Conservation (phyloP, 2,888 invertebrate species). For the Hirudinaria manillensis region DNA sequence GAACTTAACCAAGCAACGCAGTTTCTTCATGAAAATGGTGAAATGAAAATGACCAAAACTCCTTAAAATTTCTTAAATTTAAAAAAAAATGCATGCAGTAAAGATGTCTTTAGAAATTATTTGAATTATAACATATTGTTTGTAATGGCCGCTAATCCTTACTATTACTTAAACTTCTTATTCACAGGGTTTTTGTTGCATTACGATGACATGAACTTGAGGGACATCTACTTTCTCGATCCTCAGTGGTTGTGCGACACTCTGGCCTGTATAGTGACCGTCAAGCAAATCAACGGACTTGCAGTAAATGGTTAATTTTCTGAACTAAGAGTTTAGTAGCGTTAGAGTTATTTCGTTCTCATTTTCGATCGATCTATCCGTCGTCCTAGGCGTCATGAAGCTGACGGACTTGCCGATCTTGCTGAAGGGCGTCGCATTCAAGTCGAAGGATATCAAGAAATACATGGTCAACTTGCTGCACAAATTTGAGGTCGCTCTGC, state of each 20-base stretch:
- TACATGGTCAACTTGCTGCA: conserved; percentile 84
- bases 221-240: conserved; percentile 86
- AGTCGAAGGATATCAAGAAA: conserved; percentile 61
- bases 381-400: conserved; percentile 73
- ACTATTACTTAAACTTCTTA: background rate
- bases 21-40: conserved; percentile 93
- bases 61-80: background rate
- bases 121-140: background rate
- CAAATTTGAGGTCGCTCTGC: conserved; percentile 93
- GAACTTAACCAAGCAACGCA: conserved; percentile 91
- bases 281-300: conserved; percentile 92
- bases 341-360: background rate
- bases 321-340: background rate
- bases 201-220: conserved; percentile 50
- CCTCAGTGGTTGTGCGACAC: conserved; percentile 98
- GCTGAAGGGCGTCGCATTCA: conserved; percentile 76
- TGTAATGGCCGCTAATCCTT: background rate
- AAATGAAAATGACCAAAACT: no score
- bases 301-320: conserved; percentile 67
- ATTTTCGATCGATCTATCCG: background rate
- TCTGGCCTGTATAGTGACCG: conserved; percentile 90
- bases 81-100: background rate
- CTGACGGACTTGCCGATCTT: conserved; percentile 83
- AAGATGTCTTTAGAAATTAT: background rate
- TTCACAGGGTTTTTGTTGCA: conserved; percentile 69